Evolutionary conservation across 2,797 vertebrate genomes (phyloP).

Genomic region (Tokudaia muenninki): DNA sequence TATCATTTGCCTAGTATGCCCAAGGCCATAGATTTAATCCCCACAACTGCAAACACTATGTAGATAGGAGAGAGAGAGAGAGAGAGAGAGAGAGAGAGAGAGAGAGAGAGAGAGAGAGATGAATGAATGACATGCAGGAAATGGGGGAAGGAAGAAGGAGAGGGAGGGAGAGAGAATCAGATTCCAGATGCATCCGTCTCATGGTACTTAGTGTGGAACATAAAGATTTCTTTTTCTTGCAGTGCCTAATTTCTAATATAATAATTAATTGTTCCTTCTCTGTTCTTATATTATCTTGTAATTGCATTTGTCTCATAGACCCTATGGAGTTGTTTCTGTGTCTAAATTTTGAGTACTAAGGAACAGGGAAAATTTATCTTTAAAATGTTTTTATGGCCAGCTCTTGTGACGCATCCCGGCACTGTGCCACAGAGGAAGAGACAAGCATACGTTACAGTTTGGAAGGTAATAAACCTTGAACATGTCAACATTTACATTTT

Average conservation of each 20-base stretch:
- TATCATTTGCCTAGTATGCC: neutral
- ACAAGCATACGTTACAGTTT: neutral
- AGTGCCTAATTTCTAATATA: neutral
- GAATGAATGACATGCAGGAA: neutral
- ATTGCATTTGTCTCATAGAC: neutral
- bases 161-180: neutral
- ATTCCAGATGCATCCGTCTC: neutral
- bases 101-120: neutral
- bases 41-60: neutral
- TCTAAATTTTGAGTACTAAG: neutral
- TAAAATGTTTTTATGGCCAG: slow-evolving; percentile 21
- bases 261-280: neutral
- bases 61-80: too few relatives aligned
- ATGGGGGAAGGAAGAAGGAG: too few relatives aligned
- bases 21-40: neutral
- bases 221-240: neutral
- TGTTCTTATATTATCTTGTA: neutral
- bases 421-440: neutral
- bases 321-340: neutral
- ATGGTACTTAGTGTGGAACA: neutral
- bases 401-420: neutral
- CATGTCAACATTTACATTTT: slow-evolving; percentile 22
- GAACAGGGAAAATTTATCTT: neutral
- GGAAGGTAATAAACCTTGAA: slow-evolving; percentile 10
- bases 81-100: too few relatives aligned